phyloP scores from a whole-genome alignment of 2,797 vertebrate species.

The Parauchenoglanis punctatus region DNA sequence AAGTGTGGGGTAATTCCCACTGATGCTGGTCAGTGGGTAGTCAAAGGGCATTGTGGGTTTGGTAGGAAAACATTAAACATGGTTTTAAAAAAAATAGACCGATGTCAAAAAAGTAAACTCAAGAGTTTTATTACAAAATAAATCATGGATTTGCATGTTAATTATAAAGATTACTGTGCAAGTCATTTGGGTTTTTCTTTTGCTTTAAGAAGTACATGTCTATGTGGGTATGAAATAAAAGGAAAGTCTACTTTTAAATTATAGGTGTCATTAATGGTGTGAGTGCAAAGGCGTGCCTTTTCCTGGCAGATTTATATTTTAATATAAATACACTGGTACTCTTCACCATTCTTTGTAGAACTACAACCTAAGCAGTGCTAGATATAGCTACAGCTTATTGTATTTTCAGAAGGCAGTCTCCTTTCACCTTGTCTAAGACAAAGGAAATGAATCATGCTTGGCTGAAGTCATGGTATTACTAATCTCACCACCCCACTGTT shows the following conservation, averaged over 20 bases:
- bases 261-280: not conserved
- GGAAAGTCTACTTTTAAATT: not conserved
- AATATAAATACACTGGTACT: not conserved
- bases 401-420: conserved; percentile 13
- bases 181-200: not conserved
- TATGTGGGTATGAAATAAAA: not conserved
- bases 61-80: not conserved
- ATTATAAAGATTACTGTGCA: not conserved
- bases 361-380: not conserved
- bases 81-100: not conserved
- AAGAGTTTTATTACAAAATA: not conserved
- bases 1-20: not conserved
- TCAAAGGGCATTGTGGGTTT: not conserved
- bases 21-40: not conserved
- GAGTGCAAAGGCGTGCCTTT: not conserved
- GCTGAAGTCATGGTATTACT: conserved; percentile 36
- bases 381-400: not conserved
- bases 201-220: not conserved
- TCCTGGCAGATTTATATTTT: not conserved
- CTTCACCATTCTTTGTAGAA: not conserved
- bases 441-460: conserved; percentile 56
- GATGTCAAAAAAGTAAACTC: not conserved
- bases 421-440: conserved; percentile 28
- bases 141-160: not conserved
- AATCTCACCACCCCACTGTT: conserved; percentile 17